phyloP scores from a whole-genome alignment of 2,113 vertebrate genomes.

The Sceloporus tristichus region DNA sequence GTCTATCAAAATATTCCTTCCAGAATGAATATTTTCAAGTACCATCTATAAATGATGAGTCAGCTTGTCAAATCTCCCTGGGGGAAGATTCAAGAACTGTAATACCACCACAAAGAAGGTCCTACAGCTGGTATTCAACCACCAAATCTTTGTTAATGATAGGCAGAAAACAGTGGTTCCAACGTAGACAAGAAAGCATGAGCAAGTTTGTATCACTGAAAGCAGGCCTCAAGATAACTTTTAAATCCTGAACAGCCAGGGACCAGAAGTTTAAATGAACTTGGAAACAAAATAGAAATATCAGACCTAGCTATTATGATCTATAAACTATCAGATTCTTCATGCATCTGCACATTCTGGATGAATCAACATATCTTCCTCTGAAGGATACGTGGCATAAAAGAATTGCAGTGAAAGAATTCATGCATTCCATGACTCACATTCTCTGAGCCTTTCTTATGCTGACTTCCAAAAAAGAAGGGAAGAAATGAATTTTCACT shows the following conservation, averaged over 20 bases:
- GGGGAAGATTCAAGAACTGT: not conserved
- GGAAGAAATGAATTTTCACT: not conserved
- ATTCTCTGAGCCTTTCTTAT: not conserved
- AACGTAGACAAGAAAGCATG: too few relatives aligned
- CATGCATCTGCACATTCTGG: not conserved
- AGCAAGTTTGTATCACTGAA: not conserved
- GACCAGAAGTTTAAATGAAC: not conserved
- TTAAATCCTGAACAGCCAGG: not conserved
- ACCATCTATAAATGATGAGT: not conserved
- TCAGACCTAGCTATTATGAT: not conserved
- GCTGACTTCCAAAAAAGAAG: not conserved
- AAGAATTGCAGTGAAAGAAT: not conserved
- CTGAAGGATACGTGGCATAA: not conserved
- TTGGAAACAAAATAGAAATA: not conserved
- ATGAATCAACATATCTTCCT: not conserved
- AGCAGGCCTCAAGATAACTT: not conserved
- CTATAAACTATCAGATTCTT: not conserved
- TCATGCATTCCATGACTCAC: too few relatives aligned
- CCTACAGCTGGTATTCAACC: not conserved
- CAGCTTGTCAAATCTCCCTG: not conserved
- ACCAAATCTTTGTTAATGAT: not conserved
- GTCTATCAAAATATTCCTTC: not conserved
- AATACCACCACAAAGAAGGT: not conserved
- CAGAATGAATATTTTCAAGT: not conserved
- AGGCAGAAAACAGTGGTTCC: not conserved